These are phyloP conservation scores for Syncerus caffer DNA, from an alignment of 2,797 vertebrate genomes.

Conservation along the genomic window DNA sequence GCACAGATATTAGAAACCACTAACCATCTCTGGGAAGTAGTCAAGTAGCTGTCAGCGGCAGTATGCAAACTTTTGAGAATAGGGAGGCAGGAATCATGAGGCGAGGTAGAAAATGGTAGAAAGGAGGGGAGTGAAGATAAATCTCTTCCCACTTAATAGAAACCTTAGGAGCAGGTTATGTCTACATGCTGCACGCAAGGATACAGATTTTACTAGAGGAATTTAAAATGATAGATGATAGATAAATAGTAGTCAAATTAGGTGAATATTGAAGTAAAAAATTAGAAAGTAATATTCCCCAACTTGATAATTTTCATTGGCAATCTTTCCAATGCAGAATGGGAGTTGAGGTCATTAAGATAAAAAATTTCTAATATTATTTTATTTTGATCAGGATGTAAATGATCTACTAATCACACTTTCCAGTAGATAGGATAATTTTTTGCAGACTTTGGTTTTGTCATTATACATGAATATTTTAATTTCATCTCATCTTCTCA, in stretches of 20 bases:
- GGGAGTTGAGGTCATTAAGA: neutral
- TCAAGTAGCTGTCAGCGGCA: neutral
- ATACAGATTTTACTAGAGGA: neutral
- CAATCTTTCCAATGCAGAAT: neutral
- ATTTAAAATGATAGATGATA: neutral
- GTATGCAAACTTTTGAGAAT: neutral
- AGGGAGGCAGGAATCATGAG: neutral
- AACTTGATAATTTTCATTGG: neutral
- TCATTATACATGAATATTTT: neutral
- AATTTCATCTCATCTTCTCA: neutral
- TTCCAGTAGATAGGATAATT: neutral
- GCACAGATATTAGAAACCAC: neutral
- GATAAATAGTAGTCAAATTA: neutral
- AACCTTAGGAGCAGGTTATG: neutral
- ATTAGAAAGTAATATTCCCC: neutral
- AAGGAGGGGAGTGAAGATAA: neutral
- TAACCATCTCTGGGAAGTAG: neutral
- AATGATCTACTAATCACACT: neutral
- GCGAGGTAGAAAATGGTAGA: fast-evolving
- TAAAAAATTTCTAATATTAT: neutral
- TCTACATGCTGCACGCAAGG: neutral
- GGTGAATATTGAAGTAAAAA: neutral
- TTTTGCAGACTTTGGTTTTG: neutral
- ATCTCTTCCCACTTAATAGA: neutral
- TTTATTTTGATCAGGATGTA: neutral